Conservation (phyloP, 2,888 invertebrate genomes). For the Digitonthophagus gazella region DNA sequence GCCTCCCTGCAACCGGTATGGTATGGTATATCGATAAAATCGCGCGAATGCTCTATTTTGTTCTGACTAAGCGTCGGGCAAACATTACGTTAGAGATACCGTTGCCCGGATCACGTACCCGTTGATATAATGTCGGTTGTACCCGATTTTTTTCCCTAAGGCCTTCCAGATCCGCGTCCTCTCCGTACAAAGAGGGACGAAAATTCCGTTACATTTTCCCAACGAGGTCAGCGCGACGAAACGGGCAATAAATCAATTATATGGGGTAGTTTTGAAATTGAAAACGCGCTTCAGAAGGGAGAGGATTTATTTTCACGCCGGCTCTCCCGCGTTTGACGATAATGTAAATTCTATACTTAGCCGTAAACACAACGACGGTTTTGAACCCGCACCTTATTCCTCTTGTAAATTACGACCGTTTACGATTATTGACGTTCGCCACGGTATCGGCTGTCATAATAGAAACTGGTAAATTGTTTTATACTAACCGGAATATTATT, state of each 20-base stretch:
- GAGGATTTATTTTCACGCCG: not conserved
- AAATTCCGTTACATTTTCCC: not conserved
- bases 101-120: not conserved
- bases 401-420: not conserved
- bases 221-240: not conserved
- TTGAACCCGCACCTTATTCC: not conserved
- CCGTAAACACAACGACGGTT: not conserved
- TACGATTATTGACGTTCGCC: not conserved
- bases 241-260: not conserved
- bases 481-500: too few species aligned
- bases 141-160: too few species aligned
- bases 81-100: not conserved
- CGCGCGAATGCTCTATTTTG: not conserved
- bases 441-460: not conserved
- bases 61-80: not conserved
- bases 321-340: not conserved
- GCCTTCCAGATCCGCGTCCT: too few species aligned
- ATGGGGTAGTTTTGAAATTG: not conserved
- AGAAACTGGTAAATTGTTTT: not conserved
- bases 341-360: not conserved
- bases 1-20: not conserved
- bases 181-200: not conserved
- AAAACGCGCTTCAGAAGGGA: not conserved
- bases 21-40: not conserved
- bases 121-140: too few species aligned